Percentiles rank a stretch among this genome's conserved stretches.
Evolutionary conservation across 30 jellyfish, hydroid and myxozoan genomes (phyloP).

Genomic region (Cassiopea andromeda): DNA sequence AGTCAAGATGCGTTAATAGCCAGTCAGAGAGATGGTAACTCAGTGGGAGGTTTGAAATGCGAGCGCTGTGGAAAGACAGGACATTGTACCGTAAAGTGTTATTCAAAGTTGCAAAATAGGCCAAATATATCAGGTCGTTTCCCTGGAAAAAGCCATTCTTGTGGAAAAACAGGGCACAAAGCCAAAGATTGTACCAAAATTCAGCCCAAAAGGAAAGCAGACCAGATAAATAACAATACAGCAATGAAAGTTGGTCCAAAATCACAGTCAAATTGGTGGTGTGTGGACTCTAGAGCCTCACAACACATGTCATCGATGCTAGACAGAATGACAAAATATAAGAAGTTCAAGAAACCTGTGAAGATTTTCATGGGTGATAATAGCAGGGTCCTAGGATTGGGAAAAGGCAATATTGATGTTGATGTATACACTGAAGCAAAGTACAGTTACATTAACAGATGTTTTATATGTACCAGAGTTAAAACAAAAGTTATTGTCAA

Average conservation of each 20-base stretch:
- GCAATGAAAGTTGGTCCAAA: background rate
- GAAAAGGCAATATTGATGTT: background rate
- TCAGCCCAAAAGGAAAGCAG: background rate
- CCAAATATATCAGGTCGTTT: background rate
- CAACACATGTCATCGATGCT: background rate
- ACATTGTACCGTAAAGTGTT: background rate
- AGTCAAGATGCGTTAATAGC: background rate
- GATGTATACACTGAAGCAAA: background rate
- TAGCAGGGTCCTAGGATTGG: background rate
- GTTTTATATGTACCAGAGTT: background rate
- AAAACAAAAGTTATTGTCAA: background rate
- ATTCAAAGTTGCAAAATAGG: background rate
- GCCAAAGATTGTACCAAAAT: background rate
- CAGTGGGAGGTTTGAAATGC: background rate
- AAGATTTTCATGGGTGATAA: background rate
- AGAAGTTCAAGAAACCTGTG: background rate
- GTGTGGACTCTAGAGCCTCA: background rate
- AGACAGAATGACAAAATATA: background rate
- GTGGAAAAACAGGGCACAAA: background rate
- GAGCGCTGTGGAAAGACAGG: background rate
- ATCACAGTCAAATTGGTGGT: background rate
- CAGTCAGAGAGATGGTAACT: background rate
- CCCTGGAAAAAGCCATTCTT: background rate
- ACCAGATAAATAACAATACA: background rate
- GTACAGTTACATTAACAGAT: background rate